Base-by-base conservation (phyloP, 2,888 invertebrate genomes). In the Stomorhina lunata region DNA sequence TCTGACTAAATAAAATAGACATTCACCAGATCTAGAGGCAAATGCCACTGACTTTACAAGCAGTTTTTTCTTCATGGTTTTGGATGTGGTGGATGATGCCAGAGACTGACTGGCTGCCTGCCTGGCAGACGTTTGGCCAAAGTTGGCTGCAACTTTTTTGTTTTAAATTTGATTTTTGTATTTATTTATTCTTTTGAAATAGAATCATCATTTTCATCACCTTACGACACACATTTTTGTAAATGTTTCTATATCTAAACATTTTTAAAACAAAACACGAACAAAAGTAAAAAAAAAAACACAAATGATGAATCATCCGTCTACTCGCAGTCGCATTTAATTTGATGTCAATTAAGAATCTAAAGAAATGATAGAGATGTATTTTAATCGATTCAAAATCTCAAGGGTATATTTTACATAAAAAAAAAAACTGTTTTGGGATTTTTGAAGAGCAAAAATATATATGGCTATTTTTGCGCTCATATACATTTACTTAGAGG, bases 141-240 rank as follows among this genome's bases (percentile, higher is more conserved):
- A n/a, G 32, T 50, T 72, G 72, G 50, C 20, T 50, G 76, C 50
- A 68, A 59, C 15, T 68, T 20, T 59, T 65, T 73, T 29, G 1
- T 53, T 17, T 20, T 53, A n/a, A n/a, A n/a, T 45, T 34, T 15
- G 7, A 22, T 37, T 15, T 43, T 17, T 15, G 7, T 65, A 2
- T n/a, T 69, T 69, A 3, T 57, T 59, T 45, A 3, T 48, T 78
- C 77, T 73, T 73, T 73, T 73, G 73, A 69, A 78, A 78, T 69
- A 73, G 68, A 81, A 81, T 75, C 81, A 77, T 48, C 55, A 57
- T 78, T 71, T 65, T 65, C 65, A 79, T 78, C 78, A 81, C 81
- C 81, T 81, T 57, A 69, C 78, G 81, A 69, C 78, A 78, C 17
- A 81, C 69, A 81, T 81, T 81, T 65, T 59, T 27, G n/a, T n/a